Evolutionary conservation across 2,888 invertebrate species (phyloP).

Genomic region (Cosmia pyralina): DNA sequence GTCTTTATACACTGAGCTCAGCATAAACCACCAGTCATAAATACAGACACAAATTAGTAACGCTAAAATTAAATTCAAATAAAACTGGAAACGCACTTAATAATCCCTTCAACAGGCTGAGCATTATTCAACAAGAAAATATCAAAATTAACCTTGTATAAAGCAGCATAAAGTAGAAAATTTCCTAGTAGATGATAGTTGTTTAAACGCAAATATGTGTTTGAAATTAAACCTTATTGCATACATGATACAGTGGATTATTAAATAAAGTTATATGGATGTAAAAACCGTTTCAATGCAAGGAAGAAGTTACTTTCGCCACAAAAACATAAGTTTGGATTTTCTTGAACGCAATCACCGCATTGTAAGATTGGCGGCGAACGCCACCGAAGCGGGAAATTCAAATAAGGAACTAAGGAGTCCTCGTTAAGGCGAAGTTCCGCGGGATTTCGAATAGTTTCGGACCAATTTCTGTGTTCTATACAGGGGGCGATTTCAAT

Average conservation of each 20-base stretch:
- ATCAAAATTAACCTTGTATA: constrained; percentile 41
- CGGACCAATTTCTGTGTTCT: constrained; percentile 53
- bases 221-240: constrained; percentile 40
- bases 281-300: constrained; percentile 3
- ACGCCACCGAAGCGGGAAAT: constrained; percentile 75
- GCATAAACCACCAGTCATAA: constrained; percentile 32
- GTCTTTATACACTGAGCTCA: constrained; percentile 1
- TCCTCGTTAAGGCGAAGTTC: constrained; percentile 73
- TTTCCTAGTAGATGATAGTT: constrained; percentile 12
- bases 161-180: constrained; percentile 1
- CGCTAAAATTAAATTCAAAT: constrained; percentile 63
- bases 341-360: constrained; percentile 58
- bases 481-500: constrained; percentile 46
- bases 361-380: constrained; percentile 62
- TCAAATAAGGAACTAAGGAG: constrained; percentile 79
- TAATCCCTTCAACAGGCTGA: constrained; percentile 49
- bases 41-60: constrained; percentile 52
- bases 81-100: constrained; percentile 55
- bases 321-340: constrained; percentile 64
- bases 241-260: constrained; percentile 27
- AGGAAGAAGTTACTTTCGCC: background rate
- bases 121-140: constrained; percentile 28
- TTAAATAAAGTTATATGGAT: constrained; percentile 12
- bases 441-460: constrained; percentile 59
- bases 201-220: constrained; percentile 15